Evolutionary conservation across 2,113 vertebrate species (phyloP).

Genomic region (Percopsis transmontana): DNA sequence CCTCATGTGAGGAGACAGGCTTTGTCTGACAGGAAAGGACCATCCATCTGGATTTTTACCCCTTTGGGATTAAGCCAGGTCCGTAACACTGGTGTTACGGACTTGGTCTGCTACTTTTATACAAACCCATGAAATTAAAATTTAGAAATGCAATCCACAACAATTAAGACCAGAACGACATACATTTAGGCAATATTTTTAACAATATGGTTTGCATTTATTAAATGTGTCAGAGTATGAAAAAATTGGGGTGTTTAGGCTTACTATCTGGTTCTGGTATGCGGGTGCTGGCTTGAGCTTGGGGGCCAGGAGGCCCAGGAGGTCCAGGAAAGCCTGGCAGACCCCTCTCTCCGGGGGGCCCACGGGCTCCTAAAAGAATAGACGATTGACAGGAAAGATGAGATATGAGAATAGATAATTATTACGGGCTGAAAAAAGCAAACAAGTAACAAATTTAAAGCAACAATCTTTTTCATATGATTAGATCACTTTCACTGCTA

Average conservation of each 20-base stretch:
- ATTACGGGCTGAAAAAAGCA: too few relatives aligned
- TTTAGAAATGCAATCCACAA: not conserved
- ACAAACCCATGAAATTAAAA: constrained; percentile 7
- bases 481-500: too few relatives aligned
- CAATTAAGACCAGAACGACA: not conserved
- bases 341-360: constrained; percentile 86
- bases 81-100: constrained; percentile 13
- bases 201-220: not conserved
- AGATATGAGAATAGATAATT: too few relatives aligned
- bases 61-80: constrained; percentile 19
- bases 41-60: constrained; percentile 24
- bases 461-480: too few relatives aligned
- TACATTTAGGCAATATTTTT: not conserved
- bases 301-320: constrained; percentile 76
- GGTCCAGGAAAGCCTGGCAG: constrained; percentile 79
- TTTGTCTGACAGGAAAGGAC: constrained; percentile 19
- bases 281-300: constrained; percentile 61
- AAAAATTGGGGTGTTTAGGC: constrained; percentile 5
- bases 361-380: constrained; percentile 75
- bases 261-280: constrained; percentile 74
- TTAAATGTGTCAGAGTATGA: not conserved
- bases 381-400: constrained; percentile 26
- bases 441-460: not conserved
- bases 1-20: constrained; percentile 16
- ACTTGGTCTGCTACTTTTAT: constrained; percentile 1